A percentile compares a stretch with the other conserved stretches of the same genome.
Conservation (phyloP, 2,888 invertebrate genomes). For the Tolmerus cingulatus region DNA sequence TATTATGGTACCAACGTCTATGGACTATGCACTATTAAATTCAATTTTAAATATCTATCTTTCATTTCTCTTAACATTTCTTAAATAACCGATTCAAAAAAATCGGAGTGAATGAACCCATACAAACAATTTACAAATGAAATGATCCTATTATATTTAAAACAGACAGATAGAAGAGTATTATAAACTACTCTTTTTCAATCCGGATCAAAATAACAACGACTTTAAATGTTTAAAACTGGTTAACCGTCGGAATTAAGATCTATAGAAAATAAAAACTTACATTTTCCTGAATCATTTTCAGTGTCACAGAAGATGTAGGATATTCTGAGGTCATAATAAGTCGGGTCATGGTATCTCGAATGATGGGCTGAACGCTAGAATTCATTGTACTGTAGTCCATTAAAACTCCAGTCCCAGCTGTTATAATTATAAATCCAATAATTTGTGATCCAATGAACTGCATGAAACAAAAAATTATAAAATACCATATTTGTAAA, state of each 20-base stretch:
- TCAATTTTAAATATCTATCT: background rate
- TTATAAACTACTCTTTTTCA: too few relatives aligned
- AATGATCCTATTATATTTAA: too few relatives aligned
- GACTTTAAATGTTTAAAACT: too few relatives aligned
- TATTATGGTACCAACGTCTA: too few relatives aligned
- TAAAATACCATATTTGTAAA: background rate
- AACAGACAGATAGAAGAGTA: too few relatives aligned
- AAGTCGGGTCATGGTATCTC: slow-evolving; percentile 73
- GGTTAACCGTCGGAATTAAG: too few relatives aligned
- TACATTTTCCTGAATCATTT: slow-evolving; percentile 86
- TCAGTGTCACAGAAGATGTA: slow-evolving; percentile 72
- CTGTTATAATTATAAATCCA: slow-evolving; percentile 74
- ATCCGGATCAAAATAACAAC: too few relatives aligned
- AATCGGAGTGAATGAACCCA: too few relatives aligned
- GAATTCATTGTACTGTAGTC: slow-evolving; percentile 84
- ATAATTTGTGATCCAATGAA: slow-evolving; percentile 76
- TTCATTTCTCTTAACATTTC: background rate
- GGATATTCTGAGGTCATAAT: slow-evolving; percentile 81
- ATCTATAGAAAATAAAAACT: slow-evolving; percentile 55
- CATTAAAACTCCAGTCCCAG: slow-evolving; percentile 79
- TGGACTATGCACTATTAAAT: too few relatives aligned
- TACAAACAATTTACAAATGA: too few relatives aligned
- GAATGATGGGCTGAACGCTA: slow-evolving; percentile 78
- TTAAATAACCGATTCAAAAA: background rate
- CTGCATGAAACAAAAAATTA: slow-evolving; percentile 62